Base-by-base conservation (phyloP, 2,888 invertebrate genomes). In the Metellina segmentata region DNA sequence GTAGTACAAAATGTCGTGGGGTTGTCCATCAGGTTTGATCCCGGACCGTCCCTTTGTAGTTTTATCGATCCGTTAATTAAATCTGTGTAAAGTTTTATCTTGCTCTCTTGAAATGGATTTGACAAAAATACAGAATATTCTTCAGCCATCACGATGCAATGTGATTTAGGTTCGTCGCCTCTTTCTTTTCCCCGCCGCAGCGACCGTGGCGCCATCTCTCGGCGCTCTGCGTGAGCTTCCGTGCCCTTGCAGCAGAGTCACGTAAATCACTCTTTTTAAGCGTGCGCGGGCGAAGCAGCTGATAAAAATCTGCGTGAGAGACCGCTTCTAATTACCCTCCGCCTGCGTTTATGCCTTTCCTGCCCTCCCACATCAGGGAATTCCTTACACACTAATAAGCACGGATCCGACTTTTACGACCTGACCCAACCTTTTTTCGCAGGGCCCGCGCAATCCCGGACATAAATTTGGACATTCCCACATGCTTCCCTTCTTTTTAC, bases 331-430 rank as follows among this genome's bases (percentile, higher is more conserved):
- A 77, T 77, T 77, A 77, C 77, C 11, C 16, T 1, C 34, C 16
- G 61, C 61, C 7, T 20, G 34, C 61, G 61, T 61, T 79, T 79
- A 79, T 61, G 13, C 19, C 6, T n/a, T 20, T 71, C 82, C 69
- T 20, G 51, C 51, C n/a, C 78, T n/a, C 16, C n/a, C 8, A 19
- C 16, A 51, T 52, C 34, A 81, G 61, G 52, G 52, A 48, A 69
- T 81, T 83, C 51, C 13, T 77, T 85, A 61, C 86, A 75, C 69
- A 78, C 86, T 86, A 86, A 86, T 86, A 79, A 86, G 86, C 86
- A 79, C 78, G 51, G 49, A n/a, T 70, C 70, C 78, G 16, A 34
- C 79, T 87, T 87, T 81, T 87, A 77, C 69, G 77, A 69, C 48
- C 61, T 61, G 34, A 34, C 34, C 34, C 34, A 34, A 11, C 61